phyloP scores from a whole-genome alignment of 2,113 vertebrate genomes.

The Notothenia coriiceps region DNA sequence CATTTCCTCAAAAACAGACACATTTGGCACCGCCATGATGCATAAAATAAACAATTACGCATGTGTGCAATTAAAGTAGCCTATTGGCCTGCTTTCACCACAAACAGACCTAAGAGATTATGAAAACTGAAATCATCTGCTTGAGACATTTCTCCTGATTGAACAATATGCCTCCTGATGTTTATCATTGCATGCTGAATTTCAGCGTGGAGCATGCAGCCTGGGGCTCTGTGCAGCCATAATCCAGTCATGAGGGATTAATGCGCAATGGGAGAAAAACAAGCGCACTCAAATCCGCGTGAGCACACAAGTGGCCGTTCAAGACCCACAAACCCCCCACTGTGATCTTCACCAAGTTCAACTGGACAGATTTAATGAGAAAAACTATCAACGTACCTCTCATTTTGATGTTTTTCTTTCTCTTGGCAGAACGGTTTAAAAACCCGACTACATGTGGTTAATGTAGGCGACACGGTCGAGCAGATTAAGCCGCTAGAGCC shows the following conservation, averaged over 20 bases:
- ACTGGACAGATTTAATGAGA: background rate
- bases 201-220: constrained; percentile 25
- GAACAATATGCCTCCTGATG: background rate
- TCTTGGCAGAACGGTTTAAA: constrained; percentile 9
- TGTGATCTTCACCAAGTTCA: constrained; percentile 7
- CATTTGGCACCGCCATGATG: background rate
- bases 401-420: constrained; percentile 72
- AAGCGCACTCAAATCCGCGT: constrained; percentile 56
- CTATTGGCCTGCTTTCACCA: background rate
- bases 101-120: background rate
- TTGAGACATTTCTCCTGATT: background rate
- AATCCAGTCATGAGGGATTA: constrained; percentile 78
- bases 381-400: constrained; percentile 77
- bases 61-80: background rate
- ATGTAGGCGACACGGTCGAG: constrained; percentile 32
- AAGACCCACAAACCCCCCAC: background rate
- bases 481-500: constrained; percentile 25
- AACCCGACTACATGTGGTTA: constrained; percentile 74
- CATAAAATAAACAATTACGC: background rate
- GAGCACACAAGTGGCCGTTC: constrained; percentile 64
- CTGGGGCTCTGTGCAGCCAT: constrained; percentile 46
- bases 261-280: constrained; percentile 69
- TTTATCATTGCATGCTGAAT: constrained; percentile 3
- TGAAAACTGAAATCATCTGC: background rate
- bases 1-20: constrained; percentile 11